phyloP scores from a whole-genome alignment of 2,797 vertebrate species.

The Hypotaenidia okinawae region DNA sequence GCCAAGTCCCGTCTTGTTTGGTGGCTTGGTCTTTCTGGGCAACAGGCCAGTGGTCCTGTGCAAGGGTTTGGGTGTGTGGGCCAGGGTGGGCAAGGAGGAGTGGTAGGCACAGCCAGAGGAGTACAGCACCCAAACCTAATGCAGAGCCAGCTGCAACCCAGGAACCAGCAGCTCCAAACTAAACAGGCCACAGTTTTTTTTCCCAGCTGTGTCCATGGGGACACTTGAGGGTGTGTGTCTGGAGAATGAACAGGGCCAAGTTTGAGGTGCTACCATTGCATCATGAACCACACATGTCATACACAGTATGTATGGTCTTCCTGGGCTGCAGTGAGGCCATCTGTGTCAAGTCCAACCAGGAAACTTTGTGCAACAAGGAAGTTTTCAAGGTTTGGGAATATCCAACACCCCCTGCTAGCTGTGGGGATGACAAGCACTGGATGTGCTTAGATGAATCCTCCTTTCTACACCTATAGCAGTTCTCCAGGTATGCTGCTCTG shows the following conservation, averaged over 20 bases:
- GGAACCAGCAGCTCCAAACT: background rate
- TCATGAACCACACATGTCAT: background rate
- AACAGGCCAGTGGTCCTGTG: background rate
- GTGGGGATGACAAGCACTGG: background rate
- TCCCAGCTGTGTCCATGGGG: background rate
- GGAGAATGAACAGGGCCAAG: background rate
- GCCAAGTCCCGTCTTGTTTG: background rate
- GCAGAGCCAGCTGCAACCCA: background rate
- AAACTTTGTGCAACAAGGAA: background rate
- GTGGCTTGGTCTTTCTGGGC: background rate
- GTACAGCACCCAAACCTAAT: background rate
- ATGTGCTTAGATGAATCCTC: background rate
- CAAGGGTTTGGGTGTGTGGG: background rate
- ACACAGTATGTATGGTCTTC: background rate
- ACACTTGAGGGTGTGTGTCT: background rate
- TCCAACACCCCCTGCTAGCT: background rate
- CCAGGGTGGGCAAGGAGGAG: background rate
- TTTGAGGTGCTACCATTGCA: background rate
- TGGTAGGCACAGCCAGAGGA: background rate
- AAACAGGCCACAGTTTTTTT: background rate
- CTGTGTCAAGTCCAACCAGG: background rate
- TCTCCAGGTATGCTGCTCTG: background rate
- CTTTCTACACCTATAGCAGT: background rate
- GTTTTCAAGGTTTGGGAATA: background rate
- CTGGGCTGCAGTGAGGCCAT: background rate